Percentiles rank a stretch among this genome's conserved stretches.
Conservation (phyloP, 2,888 invertebrate species). For the Cetonia aurata region DNA sequence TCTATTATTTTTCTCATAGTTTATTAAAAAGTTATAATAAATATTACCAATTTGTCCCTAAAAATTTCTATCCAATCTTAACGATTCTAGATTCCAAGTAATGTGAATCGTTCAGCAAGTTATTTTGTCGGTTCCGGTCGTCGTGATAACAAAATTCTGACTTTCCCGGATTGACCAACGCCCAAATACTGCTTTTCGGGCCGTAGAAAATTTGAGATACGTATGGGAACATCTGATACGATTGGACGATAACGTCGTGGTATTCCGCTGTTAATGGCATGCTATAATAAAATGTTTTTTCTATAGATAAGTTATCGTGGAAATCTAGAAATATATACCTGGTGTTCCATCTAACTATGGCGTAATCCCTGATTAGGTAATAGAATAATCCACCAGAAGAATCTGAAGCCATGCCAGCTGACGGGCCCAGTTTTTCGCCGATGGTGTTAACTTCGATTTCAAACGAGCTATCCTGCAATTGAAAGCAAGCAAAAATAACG, state of each 20-base stretch:
- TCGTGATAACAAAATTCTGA: conserved; percentile 52
- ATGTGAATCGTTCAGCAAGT: conserved; percentile 20
- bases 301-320: background rate
- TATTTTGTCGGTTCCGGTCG: conserved; percentile 32
- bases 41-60: background rate
- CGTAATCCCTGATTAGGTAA: conserved; percentile 65
- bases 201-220: conserved; percentile 60
- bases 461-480: conserved; percentile 42
- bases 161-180: conserved; percentile 57
- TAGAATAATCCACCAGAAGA: conserved; percentile 65
- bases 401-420: conserved; percentile 65
- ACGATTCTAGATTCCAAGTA: conserved; percentile 48
- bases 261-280: conserved; percentile 60
- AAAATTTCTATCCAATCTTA: conserved; percentile 36
- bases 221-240: conserved; percentile 59
- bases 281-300: conserved; percentile 51
- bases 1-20: background rate
- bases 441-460: conserved; percentile 55
- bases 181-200: conserved; percentile 59
- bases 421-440: conserved; percentile 66
- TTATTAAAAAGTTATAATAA: background rate
- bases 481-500: conserved; percentile 25
- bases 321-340: conserved; percentile 54
- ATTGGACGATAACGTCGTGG: conserved; percentile 61
- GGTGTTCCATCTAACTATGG: conserved; percentile 67